phyloP scores from a whole-genome alignment of 2,797 vertebrate genomes.

The Vespertilio murinus region DNA sequence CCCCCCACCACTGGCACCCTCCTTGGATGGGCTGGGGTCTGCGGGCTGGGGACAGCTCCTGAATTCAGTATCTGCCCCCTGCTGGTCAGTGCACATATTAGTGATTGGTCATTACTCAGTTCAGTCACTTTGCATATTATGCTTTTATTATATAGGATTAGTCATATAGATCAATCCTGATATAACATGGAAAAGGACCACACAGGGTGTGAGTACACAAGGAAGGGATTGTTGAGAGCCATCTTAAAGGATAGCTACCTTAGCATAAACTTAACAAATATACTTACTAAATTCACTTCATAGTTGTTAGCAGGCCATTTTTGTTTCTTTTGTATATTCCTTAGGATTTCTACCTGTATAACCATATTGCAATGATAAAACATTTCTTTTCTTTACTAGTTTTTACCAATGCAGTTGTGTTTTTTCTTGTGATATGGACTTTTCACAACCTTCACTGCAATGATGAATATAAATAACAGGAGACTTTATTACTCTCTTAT shows the following conservation, averaged over 20 bases:
- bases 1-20: too few relatives aligned
- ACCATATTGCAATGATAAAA: background rate
- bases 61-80: too few relatives aligned
- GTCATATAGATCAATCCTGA: background rate
- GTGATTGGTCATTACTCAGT: too few relatives aligned
- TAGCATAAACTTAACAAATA: background rate
- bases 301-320: background rate
- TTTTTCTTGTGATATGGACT: background rate
- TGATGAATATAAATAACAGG: background rate
- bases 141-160: background rate
- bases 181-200: background rate
- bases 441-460: background rate
- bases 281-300: background rate
- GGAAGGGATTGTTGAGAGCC: too few relatives aligned
- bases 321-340: background rate
- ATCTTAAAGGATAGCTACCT: background rate
- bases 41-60: too few relatives aligned
- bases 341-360: background rate
- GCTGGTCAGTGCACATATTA: too few relatives aligned
- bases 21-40: too few relatives aligned
- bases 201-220: background rate
- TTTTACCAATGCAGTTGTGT: background rate
- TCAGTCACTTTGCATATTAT: too few relatives aligned
- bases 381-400: background rate
- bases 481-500: background rate